A percentile compares a stretch with the other conserved stretches of the same genome.
phyloP scores from a whole-genome alignment of 2,888 invertebrate genomes.

The Polyommatus iphigenia region DNA sequence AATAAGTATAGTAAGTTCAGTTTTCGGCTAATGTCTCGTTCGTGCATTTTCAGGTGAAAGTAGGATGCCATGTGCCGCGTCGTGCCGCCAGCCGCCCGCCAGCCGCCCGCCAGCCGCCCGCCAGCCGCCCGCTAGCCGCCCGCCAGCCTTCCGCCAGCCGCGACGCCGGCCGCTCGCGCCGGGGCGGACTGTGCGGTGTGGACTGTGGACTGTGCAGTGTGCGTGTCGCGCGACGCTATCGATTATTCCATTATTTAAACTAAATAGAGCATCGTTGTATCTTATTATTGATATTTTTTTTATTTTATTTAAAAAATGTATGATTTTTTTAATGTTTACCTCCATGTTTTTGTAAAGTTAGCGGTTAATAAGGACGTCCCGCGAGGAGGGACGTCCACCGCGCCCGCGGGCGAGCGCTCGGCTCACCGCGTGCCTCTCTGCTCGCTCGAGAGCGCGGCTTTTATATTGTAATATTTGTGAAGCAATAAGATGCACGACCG shows the following conservation, averaged over 20 bases:
- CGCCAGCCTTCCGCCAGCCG: neutral
- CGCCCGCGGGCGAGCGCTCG: neutral
- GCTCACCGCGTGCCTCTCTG: neutral
- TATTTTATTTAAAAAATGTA: conserved; percentile 70
- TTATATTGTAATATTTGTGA: conserved; percentile 43
- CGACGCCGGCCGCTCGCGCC: neutral
- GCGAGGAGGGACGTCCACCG: conserved; percentile 39
- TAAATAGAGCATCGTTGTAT: conserved; percentile 70
- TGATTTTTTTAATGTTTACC: conserved; percentile 65
- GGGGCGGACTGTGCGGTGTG: neutral
- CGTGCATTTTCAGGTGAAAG: conserved; percentile 65
- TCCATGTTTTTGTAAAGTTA: conserved; percentile 60
- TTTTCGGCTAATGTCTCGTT: conserved; percentile 4
- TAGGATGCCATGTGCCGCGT: conserved; percentile 78
- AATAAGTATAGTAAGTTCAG: no score
- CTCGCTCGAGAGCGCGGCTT: neutral
- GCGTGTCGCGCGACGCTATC: conserved; percentile 59
- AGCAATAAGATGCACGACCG: conserved; percentile 56
- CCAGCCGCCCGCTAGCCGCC: no score
- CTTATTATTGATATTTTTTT: conserved; percentile 74
- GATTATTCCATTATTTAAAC: conserved; percentile 76
- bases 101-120: neutral
- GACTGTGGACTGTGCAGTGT: neutral
- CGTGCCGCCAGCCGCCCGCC: conserved; percentile 45
- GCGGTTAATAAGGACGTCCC: conserved; percentile 15